Percentiles rank a stretch among this genome's conserved stretches.
phyloP scores from a whole-genome alignment of 2,113 vertebrate species.

The Corythornis vintsioides region DNA sequence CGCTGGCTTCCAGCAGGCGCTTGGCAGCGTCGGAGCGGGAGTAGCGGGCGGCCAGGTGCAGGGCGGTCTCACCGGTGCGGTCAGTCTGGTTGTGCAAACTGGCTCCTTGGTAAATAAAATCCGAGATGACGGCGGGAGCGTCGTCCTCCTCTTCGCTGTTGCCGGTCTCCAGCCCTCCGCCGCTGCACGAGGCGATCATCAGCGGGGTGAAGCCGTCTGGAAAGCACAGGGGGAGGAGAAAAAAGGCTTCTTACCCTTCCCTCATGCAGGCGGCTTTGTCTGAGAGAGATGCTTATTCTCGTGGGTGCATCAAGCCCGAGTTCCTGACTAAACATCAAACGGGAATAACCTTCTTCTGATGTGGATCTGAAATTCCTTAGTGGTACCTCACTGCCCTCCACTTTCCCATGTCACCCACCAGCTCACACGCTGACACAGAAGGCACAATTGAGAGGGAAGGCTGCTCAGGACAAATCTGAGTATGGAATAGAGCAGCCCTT shows the following conservation, averaged over 20 bases:
- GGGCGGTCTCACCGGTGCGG: conserved; percentile 93
- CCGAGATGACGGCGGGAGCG: conserved; percentile 90
- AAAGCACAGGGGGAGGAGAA: not conserved
- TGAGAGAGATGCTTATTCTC: conserved; percentile 17
- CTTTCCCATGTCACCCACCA: conserved; percentile 11
- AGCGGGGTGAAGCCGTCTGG: conserved; percentile 95
- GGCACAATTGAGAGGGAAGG: not conserved
- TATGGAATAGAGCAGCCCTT: not conserved
- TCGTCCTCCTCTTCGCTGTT: conserved; percentile 97
- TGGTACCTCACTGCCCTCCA: not conserved
- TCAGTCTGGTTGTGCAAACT: conserved; percentile 98
- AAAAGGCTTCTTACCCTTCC: not conserved
- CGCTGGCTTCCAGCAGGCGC: conserved; percentile 94
- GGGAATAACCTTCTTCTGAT: conserved; percentile 49
- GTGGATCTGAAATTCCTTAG: conserved; percentile 53
- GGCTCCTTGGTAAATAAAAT: conserved; percentile 97
- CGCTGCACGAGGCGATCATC: conserved; percentile 98
- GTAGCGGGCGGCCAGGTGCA: conserved; percentile 95
- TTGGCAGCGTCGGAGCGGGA: conserved; percentile 96
- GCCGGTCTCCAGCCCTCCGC: conserved; percentile 93
- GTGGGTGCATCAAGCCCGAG: not conserved
- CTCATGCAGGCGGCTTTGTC: not conserved
- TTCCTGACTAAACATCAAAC: conserved; percentile 58
- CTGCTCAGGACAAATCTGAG: not conserved
- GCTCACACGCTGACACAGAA: not conserved